Evolutionary conservation across 1,140 invertebrate species (phyloP).

Genomic region (Drosophila athabasca): DNA sequence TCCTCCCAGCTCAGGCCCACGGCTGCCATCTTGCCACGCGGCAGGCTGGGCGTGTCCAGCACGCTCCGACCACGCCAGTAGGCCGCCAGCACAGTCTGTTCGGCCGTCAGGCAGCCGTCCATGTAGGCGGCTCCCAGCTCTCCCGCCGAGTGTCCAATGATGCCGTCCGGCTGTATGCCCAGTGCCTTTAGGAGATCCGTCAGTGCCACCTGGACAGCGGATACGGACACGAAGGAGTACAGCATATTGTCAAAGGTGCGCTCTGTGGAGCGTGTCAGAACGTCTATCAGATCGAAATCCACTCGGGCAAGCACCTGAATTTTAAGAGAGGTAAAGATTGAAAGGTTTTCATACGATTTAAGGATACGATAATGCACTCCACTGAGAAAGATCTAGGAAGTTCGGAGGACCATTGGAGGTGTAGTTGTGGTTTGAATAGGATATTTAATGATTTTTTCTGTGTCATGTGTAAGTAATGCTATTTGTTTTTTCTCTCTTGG

Average conservation of each 20-base stretch:
- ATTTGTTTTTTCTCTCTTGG: no score
- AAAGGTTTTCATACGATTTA: no score
- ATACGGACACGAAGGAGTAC: conserved; percentile 96
- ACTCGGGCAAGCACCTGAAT: conserved; percentile 79
- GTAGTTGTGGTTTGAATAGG: no score
- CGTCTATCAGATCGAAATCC: conserved; percentile 91
- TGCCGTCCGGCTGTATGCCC: conserved; percentile 94
- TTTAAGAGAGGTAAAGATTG: not conserved
- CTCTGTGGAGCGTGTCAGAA: conserved; percentile 90
- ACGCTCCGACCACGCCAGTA: conserved; percentile 96
- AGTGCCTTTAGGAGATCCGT: conserved; percentile 92
- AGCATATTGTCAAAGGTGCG: conserved; percentile 92
- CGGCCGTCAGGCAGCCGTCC: conserved; percentile 95
- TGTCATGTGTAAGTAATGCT: no score
- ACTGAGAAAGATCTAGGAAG: no score
- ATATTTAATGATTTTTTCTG: no score
- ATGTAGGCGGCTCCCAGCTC: conserved; percentile 98
- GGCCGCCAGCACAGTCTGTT: conserved; percentile 95
- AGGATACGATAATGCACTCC: no score
- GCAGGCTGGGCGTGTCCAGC: conserved; percentile 88
- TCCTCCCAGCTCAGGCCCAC: conserved; percentile 95
- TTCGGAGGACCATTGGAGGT: no score
- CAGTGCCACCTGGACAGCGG: conserved; percentile 96
- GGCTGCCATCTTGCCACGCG: conserved; percentile 92
- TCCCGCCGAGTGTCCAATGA: conserved; percentile 97